phyloP scores from a whole-genome alignment of 2,113 vertebrate genomes.

The Butorides virescens region DNA sequence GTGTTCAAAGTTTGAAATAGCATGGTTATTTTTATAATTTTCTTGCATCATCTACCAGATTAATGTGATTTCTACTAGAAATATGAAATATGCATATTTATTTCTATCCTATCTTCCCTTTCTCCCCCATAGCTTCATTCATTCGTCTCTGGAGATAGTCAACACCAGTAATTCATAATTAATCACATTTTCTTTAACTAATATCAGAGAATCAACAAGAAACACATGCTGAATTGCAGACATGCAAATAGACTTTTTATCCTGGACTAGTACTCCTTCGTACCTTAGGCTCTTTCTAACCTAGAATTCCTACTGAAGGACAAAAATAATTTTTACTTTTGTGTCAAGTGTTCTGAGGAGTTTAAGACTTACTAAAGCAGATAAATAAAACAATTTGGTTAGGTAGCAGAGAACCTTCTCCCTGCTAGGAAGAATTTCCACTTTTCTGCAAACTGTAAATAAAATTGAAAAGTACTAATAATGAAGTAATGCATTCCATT shows the following conservation, averaged over 20 bases:
- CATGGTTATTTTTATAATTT: not conserved
- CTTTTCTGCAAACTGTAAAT: not conserved
- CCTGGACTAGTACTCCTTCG: not conserved
- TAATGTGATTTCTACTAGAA: not conserved
- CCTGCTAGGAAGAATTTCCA: not conserved
- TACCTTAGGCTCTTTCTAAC: not conserved
- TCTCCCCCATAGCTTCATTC: not conserved
- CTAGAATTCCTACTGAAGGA: not conserved
- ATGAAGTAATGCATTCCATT: not conserved
- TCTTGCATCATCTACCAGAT: not conserved
- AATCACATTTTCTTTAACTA: constrained; percentile 1
- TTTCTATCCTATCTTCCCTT: not conserved
- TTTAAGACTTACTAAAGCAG: not conserved
- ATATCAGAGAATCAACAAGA: not conserved
- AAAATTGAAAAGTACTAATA: not conserved
- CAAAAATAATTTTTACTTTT: not conserved
- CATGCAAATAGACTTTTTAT: not conserved
- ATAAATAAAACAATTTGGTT: not conserved
- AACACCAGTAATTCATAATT: not conserved
- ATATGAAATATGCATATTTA: not conserved
- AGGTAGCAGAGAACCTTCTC: not conserved
- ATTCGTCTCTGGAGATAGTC: not conserved
- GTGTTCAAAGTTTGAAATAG: not conserved
- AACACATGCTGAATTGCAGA: not conserved
- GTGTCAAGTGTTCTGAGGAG: not conserved